Conservation (phyloP, 2,797 vertebrate genomes). For the Sorex maritimensis region DNA sequence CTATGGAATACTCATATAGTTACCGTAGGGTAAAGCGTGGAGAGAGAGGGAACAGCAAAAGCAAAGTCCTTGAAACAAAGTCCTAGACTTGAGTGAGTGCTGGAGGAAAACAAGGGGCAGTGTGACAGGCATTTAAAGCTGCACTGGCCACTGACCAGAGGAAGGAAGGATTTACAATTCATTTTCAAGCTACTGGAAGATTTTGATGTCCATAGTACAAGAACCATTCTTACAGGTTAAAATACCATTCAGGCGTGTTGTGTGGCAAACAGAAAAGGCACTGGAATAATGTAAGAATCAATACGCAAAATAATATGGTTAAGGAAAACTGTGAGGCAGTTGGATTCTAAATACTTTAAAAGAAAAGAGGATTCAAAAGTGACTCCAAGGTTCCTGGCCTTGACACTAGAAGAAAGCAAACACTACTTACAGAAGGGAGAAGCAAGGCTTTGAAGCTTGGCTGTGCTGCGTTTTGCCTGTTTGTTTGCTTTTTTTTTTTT, state of each 20-base stretch:
- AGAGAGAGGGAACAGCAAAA: neutral
- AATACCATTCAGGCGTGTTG: neutral
- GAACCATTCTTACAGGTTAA: neutral
- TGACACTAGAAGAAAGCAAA: neutral
- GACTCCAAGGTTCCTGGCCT: neutral
- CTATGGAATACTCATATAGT: neutral
- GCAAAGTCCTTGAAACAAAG: neutral
- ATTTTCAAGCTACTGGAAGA: neutral
- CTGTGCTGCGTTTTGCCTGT: neutral
- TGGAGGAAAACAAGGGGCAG: neutral
- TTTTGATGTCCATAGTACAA: neutral
- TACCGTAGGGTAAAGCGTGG: neutral
- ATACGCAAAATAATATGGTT: neutral
- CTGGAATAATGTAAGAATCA: neutral
- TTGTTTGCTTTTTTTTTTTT: neutral
- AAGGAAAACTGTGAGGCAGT: neutral
- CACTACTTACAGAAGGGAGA: neutral
- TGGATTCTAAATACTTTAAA: constrained; percentile 24
- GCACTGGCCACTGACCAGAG: no score
- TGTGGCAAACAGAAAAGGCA: neutral
- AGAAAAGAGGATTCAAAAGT: neutral
- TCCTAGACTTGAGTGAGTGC: neutral
- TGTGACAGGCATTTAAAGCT: neutral
- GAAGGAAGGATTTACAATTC: neutral
- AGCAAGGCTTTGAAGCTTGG: neutral